Evolutionary conservation across 2,888 invertebrate species (phyloP), one percentile per base, ranked within the genome.

Genomic region (Drosophila tripunctata): DNA sequence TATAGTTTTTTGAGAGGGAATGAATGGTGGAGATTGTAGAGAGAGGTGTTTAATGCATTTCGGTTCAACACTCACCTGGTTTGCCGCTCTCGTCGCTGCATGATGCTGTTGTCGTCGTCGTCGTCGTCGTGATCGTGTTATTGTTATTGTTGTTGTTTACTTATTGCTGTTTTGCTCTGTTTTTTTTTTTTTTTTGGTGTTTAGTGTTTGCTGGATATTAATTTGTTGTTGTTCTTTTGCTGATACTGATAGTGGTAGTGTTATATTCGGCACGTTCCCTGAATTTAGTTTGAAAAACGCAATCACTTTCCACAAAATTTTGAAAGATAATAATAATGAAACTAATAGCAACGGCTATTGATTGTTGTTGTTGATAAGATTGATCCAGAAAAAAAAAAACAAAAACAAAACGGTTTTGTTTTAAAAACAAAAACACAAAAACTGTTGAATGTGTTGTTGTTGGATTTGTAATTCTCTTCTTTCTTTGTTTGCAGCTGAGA

Each of bases 11-110:
- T n/a, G n/a, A n/a, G n/a, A n/a, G n/a, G n/a, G n/a, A n/a, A n/a
- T 41, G 22, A 10, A 19, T 30, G 24, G 2, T 1, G 27, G 30
- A 33, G n/a, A n/a, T n/a, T n/a, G n/a, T n/a, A n/a, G n/a, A n/a
- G n/a, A n/a, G n/a, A n/a, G 27, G 27, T 8, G 10, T 10, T 66
- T 10, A 10, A 21, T 33, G 10, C n/a, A n/a, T n/a, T n/a, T n/a
- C n/a, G 6, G 4, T 31, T 12, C 24, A 35, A 24, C 8, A 69
- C 82, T 87, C 51, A 84, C 83, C 88, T 84, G 35, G 83, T 52
- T 69, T 84, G 83, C 51, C 83, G 72, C 52, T 84, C 83, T 43
- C 83, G 84, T 61, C 83, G 67, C 78, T 84, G 83, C 83, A 84
- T 83, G 7, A 68, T 54, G 63, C 50, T 44, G 52, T 30, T 43